A percentile compares a stretch with the other conserved stretches of the same genome.
Evolutionary conservation across 2,113 vertebrate genomes (phyloP).

Genomic region (Equus przewalskii): DNA sequence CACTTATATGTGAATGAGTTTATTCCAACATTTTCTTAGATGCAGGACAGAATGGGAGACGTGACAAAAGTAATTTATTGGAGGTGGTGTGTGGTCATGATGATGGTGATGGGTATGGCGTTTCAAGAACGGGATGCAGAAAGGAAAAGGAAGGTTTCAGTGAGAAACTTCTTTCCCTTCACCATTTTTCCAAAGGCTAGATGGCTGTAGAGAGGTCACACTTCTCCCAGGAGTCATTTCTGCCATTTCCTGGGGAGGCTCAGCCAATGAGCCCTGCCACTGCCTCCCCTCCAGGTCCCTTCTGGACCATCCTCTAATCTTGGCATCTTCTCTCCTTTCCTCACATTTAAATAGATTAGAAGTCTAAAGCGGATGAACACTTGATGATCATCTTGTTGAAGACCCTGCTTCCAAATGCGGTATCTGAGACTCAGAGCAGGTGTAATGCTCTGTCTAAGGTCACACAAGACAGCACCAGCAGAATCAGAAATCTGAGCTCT

Average conservation of each 20-base stretch:
- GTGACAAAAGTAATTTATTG: background rate
- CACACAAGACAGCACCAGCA: background rate
- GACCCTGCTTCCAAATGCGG: background rate
- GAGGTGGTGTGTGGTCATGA: background rate
- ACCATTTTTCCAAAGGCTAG: background rate
- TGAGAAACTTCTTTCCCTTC: slow-evolving; percentile 7
- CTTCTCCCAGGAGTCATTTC: background rate
- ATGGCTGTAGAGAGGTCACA: background rate
- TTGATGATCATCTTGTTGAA: background rate
- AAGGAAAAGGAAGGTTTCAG: background rate
- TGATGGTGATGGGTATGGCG: background rate
- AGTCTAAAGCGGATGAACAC: background rate
- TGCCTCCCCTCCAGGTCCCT: too few species aligned
- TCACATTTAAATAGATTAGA: background rate
- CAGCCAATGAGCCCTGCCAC: background rate
- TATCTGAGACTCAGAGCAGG: background rate
- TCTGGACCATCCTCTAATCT: background rate
- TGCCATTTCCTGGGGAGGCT: background rate
- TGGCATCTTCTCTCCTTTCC: background rate
- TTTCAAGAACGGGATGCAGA: background rate
- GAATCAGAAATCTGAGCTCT: background rate
- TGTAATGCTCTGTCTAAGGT: background rate
- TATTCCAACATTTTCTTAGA: background rate
- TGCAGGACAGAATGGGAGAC: background rate
- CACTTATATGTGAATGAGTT: background rate